These are phyloP conservation scores for Dendrocincla fuliginosa DNA, from an alignment of 2,797 vertebrate species.

Conservation along the genomic window DNA sequence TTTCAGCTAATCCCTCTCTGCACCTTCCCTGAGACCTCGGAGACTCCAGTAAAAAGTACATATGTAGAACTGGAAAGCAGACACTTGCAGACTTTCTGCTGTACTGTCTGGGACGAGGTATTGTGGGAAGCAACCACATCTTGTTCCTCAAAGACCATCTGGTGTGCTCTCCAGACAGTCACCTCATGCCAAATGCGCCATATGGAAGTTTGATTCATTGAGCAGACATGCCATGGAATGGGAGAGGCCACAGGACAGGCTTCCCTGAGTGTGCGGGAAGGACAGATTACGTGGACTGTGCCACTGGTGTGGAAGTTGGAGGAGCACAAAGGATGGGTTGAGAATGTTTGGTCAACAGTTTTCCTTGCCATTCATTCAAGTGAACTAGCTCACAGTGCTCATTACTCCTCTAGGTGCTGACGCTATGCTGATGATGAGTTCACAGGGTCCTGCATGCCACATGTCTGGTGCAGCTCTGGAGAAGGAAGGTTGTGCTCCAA, in stretches of 20 bases:
- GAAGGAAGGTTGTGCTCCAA: background rate
- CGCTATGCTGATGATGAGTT: background rate
- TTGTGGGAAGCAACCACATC: background rate
- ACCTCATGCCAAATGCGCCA: background rate
- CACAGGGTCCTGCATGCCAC: accelerated
- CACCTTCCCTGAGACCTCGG: background rate
- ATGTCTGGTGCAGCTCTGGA: background rate
- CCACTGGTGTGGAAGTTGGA: background rate
- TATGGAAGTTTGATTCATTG: background rate
- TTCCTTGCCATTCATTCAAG: background rate
- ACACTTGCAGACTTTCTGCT: background rate
- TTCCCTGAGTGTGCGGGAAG: background rate
- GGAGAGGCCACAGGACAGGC: background rate
- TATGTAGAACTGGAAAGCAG: background rate
- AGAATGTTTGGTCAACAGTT: background rate
- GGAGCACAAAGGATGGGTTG: background rate
- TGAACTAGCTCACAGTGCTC: background rate
- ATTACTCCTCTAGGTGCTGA: background rate
- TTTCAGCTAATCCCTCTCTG: background rate
- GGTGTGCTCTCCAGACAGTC: background rate
- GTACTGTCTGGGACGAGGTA: background rate
- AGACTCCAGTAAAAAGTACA: background rate
- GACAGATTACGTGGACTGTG: accelerated
- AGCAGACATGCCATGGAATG: background rate
- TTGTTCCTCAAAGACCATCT: background rate